Percentiles rank a stretch among this genome's conserved stretches.
phyloP scores from a whole-genome alignment of 2,888 invertebrate genomes.

The Hipparchia semele region DNA sequence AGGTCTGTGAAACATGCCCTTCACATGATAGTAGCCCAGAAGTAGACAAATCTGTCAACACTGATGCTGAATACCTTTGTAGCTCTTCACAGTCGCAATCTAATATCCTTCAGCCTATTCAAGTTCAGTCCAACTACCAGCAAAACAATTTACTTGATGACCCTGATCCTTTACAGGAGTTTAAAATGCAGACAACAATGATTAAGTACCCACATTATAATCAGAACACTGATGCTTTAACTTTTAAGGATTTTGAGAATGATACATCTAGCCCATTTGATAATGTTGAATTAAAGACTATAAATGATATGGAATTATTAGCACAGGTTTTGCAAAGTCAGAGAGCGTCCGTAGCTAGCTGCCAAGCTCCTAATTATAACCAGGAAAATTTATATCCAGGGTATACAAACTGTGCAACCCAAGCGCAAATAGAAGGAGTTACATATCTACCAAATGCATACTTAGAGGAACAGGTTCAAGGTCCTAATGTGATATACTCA shows the following conservation, averaged over 20 bases:
- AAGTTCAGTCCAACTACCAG: conserved; percentile 64
- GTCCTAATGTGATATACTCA: conserved; percentile 61
- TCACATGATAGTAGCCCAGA: conserved; percentile 54
- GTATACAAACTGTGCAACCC: conserved; percentile 63
- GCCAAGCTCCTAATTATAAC: conserved; percentile 52
- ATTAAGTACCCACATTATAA: conserved; percentile 60
- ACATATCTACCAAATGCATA: conserved; percentile 70
- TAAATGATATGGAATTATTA: conserved; percentile 95
- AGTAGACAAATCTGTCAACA: conserved; percentile 44
- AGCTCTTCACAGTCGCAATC: conserved; percentile 53
- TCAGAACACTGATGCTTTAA: conserved; percentile 70
- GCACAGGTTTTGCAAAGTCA: conserved; percentile 88
- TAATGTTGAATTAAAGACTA: conserved; percentile 94
- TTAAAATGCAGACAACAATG: conserved; percentile 64
- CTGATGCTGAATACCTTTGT: conserved; percentile 52
- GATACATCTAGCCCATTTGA: conserved; percentile 97
- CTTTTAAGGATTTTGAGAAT: conserved; percentile 93
- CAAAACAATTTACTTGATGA: conserved; percentile 71
- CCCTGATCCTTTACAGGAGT: conserved; percentile 71
- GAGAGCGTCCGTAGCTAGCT: conserved; percentile 58
- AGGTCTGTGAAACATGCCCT: conserved; percentile 61
- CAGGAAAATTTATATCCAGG: conserved; percentile 57
- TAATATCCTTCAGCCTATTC: conserved; percentile 75
- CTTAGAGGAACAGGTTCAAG: conserved; percentile 64
- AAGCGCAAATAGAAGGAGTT: conserved; percentile 65